Evolutionary conservation across 2,113 vertebrate species (phyloP), one percentile per base, ranked within the genome.

Genomic region (Steatornis caripensis): DNA sequence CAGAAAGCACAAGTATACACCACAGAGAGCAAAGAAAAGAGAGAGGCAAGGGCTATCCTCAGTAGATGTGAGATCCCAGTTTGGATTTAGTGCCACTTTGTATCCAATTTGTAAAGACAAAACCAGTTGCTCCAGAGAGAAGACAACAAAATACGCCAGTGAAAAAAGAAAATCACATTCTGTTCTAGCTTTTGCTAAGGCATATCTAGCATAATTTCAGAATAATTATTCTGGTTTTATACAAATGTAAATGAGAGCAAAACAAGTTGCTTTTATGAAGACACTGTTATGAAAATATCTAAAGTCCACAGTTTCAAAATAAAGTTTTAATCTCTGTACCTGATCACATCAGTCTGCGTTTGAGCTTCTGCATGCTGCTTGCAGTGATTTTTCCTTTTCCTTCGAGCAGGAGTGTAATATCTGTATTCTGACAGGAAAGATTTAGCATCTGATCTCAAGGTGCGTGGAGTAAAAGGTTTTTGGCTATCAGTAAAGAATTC

Each of bases 401-500:
- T 98, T 93, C 27, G 97, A 37, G 99, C 98, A 70, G 98, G 98
- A 57, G 98, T 99, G 90, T 99, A 99, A 94, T 98, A 99, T 49
- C 99, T 99, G 91, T 99, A 99, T 27, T 98, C 98, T 30, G 98
- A 97, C 82, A 99, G 97, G 88, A 97, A 98, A 30, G 99, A 99
- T 90, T 99, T 98, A 65, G 98, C 98, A 71, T 99, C 98, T 21
- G 99, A 98, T 93, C 98, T 98, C 75, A 99, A 97, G 23, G 98
- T 99, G 85, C 99, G 99, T 27, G 99, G 99, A 19, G 98, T 99
- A 79, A 99, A 99, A 34, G 99, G 99, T 84, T 98, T 97, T 3
- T 85, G 98, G 26, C 97, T 96, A 46, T 94, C 88, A 15, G 99
- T 99, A 80, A 99, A 99, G 79, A 72, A 96, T 58, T 98, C 96